Evolutionary conservation across 2,113 vertebrate species (phyloP).

Genomic region (Herpailurus yagouaroundi): DNA sequence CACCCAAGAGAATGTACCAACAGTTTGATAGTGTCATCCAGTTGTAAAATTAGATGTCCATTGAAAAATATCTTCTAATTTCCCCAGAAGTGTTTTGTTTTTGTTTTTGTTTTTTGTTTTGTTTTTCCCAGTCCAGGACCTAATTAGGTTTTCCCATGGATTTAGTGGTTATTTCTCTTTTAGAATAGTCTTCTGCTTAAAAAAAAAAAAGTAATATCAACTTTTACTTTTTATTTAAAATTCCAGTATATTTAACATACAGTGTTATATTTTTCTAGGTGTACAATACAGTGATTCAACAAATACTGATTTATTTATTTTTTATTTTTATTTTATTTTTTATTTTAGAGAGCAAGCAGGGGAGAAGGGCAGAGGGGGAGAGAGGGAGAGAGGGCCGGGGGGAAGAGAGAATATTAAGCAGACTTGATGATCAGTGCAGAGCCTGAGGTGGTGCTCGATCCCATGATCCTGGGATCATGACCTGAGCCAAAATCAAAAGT

Average conservation of each 20-base stretch:
- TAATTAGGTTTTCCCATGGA: neutral
- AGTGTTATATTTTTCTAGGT: neutral
- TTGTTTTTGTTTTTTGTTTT: too few relatives aligned
- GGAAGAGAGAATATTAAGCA: too few relatives aligned
- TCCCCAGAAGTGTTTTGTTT: neutral
- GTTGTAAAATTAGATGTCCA: neutral
- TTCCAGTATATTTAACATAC: neutral
- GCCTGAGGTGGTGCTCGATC: too few relatives aligned
- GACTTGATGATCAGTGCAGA: too few relatives aligned
- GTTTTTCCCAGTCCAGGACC: neutral
- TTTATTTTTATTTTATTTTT: too few relatives aligned
- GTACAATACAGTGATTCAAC: neutral
- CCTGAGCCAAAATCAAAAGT: too few relatives aligned
- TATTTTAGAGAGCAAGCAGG: too few relatives aligned
- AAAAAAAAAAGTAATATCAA: neutral
- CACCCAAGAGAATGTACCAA: neutral
- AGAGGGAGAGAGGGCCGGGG: too few relatives aligned
- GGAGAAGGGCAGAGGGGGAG: too few relatives aligned
- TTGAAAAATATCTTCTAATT: neutral
- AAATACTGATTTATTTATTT: neutral
- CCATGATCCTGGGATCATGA: too few relatives aligned
- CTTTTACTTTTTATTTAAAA: neutral
- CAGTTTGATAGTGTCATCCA: neutral
- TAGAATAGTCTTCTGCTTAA: neutral
- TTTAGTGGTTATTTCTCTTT: neutral